Conservation (phyloP, 2,797 vertebrate species). For the Tympanoctomys barrerae region DNA sequence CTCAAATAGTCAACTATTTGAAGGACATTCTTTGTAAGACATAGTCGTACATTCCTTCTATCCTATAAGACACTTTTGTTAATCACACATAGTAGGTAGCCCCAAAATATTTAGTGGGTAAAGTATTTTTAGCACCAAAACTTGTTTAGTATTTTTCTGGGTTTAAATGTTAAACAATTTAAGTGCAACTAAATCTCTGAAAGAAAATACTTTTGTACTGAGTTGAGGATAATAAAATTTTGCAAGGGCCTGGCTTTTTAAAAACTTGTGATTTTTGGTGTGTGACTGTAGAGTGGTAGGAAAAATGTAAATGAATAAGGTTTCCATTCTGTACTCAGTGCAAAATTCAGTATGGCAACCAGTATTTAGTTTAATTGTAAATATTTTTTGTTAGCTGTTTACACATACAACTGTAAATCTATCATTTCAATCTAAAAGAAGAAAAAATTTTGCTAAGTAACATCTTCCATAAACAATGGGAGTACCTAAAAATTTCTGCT, state of each 20-base stretch:
- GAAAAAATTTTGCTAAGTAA: conserved; percentile 67
- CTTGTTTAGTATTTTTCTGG: background rate
- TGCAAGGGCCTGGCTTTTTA: background rate
- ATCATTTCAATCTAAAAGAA: conserved; percentile 67
- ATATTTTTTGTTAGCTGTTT: conserved; percentile 67
- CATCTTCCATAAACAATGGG: conserved; percentile 69
- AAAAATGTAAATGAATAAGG: conserved; percentile 30
- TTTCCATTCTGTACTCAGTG: conserved; percentile 47
- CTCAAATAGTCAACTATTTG: background rate
- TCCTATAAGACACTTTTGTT: background rate
- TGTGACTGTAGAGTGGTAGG: background rate
- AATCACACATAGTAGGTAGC: background rate
- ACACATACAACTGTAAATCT: conserved; percentile 41
- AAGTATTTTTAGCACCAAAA: conserved; percentile 36
- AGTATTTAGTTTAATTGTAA: conserved; percentile 63
- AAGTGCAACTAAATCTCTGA: background rate
- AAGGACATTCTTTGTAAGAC: conserved; percentile 27
- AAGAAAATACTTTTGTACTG: conserved; percentile 34
- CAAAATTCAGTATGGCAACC: conserved; percentile 38
- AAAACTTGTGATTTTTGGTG: background rate
- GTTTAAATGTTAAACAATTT: conserved; percentile 21
- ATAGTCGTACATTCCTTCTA: background rate
- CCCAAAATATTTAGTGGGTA: conserved; percentile 3
- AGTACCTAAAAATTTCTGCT: conserved; percentile 62
- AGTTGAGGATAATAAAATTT: conserved; percentile 50